phyloP scores from a whole-genome alignment of 2,113 vertebrate genomes.

The Syrmaticus mikado region DNA sequence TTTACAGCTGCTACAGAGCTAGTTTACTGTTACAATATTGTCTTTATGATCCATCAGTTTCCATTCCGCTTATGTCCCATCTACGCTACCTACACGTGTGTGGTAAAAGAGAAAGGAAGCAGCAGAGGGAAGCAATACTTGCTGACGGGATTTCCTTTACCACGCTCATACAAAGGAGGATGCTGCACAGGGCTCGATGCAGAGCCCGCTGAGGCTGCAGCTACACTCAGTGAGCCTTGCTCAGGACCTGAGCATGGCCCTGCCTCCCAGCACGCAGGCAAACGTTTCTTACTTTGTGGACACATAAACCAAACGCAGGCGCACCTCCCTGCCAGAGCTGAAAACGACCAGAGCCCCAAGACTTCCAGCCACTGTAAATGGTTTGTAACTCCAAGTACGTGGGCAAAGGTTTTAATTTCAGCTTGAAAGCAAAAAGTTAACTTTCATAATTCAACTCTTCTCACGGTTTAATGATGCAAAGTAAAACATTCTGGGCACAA shows the following conservation, averaged over 20 bases:
- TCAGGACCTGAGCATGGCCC: neutral
- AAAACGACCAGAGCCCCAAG: neutral
- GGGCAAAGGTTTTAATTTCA: neutral
- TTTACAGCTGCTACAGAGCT: conserved; percentile 47
- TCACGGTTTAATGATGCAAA: conserved; percentile 1
- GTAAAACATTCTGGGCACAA: conserved; percentile 29
- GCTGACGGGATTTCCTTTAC: conserved; percentile 67
- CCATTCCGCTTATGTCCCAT: neutral
- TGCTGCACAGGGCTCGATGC: conserved; percentile 12
- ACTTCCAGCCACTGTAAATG: neutral
- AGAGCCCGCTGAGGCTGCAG: conserved; percentile 14
- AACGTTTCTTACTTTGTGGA: neutral
- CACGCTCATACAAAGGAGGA: conserved; percentile 33
- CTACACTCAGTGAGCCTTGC: neutral
- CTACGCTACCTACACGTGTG: neutral
- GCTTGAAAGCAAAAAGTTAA: neutral
- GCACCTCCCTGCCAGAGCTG: neutral
- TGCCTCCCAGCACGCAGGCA: neutral
- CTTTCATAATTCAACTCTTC: conserved; percentile 33
- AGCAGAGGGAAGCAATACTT: conserved; percentile 60
- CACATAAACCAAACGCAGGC: neutral
- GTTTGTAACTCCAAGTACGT: neutral
- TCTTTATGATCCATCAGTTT: conserved; percentile 58
- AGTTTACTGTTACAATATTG: conserved; percentile 23
- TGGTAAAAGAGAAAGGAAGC: neutral